Evolutionary conservation across 1,140 invertebrate species (phyloP), one percentile per base, ranked within the genome.

Genomic region (Eumeta japonica): DNA sequence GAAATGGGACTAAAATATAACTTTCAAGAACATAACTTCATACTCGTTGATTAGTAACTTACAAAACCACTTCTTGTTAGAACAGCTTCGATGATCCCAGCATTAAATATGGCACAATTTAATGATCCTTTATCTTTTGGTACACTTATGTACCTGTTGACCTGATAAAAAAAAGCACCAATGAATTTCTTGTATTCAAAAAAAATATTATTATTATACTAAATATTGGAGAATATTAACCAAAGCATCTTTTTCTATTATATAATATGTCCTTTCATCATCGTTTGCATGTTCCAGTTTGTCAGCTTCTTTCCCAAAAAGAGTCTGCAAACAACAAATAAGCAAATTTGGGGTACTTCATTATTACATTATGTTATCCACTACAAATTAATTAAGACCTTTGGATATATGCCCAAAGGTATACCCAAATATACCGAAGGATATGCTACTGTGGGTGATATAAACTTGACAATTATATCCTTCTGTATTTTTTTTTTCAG

Each of bases 231-330:
- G 12, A 28, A 32, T 13, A 56, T 58, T 60, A 44, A 97, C 94
- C 41, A 99, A 55, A 10, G 96, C 92, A 57, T 99, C 96, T 63
- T 96, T 96, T 74, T 99, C 97, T 58, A 99, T 99, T 10, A 99
- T 91, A 59, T 98, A 98, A 77, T 98, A 98, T 13, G 91, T 97
- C 44, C 88, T 82, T 57, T 97, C 94, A 78, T 99, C 95, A 76
- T 98, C 96, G 78, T 97, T 98, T 7, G 94, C 94, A 75, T 97
- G 91, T 67, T 99, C 97, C 38, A 99, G 72, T 70, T 98, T 98
- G 62, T 99, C 97, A 35, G 96, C 96, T 80, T 99, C 97, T 62
- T 92, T 92, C 9, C 94, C 94, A 82, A 98, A 99, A 1, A 99
- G 76, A 39, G 88, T 89, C 85, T 90, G 62, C 19, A 82, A 75